Base-by-base conservation (phyloP, 2,113 vertebrate species). In the Epinephelus lanceolatus region DNA sequence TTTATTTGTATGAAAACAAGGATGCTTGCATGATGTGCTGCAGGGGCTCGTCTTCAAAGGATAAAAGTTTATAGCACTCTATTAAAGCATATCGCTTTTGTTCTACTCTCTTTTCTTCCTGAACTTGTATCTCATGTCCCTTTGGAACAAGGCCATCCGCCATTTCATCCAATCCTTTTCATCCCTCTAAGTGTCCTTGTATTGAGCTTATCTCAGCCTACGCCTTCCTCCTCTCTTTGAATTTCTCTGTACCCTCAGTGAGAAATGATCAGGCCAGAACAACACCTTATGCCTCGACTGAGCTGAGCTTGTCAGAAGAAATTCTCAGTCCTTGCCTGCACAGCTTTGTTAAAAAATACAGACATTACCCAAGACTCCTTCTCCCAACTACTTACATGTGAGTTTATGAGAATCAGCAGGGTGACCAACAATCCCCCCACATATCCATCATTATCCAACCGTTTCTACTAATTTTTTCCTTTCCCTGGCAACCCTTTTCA, bases 71-170 rank as follows among this genome's bases (percentile, higher is more conserved):
- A 10, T 11, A 57, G 37, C 2, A 14, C 19, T 21, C 33, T 13
- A 19, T 63, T n/a, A n/a, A 45, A 65, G 51, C 45, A 25, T 30
- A 21, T 71, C 37, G 9, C 14, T 13, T 65, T 72, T 83, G 27
- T 65, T 11, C 15, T 30, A 11, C 47, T 62, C 55, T 62, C 14
- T 3, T 42, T 13, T 17, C 68, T 67, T 78, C 66, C 66, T 71
- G 19, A 19, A 37, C 55, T 69, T 6, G 9, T 74, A 69, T 74
- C 27, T 52, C 8, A 21, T 27, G 27, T 71, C 74, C 21, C 15
- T 73, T 51, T 51, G 68, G 69, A 86, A 74, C 51, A 37, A 74
- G 30, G 49, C 51, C 80, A 78, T 65, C 33, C 65, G 59, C 57
- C n/a, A 18, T 62, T 51, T 70, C 14, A 57, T 70, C 49, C 40